Percentiles rank a stretch among this genome's conserved stretches.
Conservation (phyloP, 2,113 vertebrate genomes). For the Lates calcarifer region DNA sequence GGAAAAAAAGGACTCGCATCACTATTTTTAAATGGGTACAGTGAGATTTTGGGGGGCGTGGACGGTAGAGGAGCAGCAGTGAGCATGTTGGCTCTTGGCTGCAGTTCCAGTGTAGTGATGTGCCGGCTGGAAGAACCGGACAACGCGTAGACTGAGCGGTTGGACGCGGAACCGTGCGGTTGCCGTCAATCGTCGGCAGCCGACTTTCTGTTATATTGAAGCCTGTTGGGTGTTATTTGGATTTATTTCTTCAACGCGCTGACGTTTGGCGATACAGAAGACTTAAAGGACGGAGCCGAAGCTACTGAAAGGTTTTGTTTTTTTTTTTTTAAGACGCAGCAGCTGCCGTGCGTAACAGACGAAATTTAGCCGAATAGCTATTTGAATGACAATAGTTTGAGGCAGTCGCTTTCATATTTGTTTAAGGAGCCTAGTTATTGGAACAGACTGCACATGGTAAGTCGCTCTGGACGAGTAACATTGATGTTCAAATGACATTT, state of each 20-base stretch:
- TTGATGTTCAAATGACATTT: conserved; percentile 18
- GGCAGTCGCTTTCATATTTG: conserved; percentile 19
- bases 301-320: conserved; percentile 24
- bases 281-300: conserved; percentile 15
- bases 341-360: conserved; percentile 51
- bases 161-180: conserved; percentile 38
- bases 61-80: conserved; percentile 64
- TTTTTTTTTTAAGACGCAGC: conserved; percentile 33
- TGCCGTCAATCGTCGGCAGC: background rate
- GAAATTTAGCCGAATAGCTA: conserved; percentile 12
- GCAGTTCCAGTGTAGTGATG: conserved; percentile 60
- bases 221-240: conserved; percentile 10
- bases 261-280: background rate
- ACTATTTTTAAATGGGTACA: conserved; percentile 76
- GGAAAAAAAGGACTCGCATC: conserved; percentile 40
- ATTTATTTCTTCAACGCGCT: conserved; percentile 18
- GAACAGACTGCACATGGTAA: conserved; percentile 23
- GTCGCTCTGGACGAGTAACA: background rate
- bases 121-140: conserved; percentile 58
- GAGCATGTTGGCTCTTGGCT: conserved; percentile 71
- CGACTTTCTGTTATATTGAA: conserved; percentile 32
- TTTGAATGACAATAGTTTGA: conserved; percentile 59
- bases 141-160: conserved; percentile 44
- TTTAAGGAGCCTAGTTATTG: conserved; percentile 2
- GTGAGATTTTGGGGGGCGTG: conserved; percentile 79